phyloP scores from a whole-genome alignment of 1,140 invertebrate genomes.

The Drosophila yakuba region DNA sequence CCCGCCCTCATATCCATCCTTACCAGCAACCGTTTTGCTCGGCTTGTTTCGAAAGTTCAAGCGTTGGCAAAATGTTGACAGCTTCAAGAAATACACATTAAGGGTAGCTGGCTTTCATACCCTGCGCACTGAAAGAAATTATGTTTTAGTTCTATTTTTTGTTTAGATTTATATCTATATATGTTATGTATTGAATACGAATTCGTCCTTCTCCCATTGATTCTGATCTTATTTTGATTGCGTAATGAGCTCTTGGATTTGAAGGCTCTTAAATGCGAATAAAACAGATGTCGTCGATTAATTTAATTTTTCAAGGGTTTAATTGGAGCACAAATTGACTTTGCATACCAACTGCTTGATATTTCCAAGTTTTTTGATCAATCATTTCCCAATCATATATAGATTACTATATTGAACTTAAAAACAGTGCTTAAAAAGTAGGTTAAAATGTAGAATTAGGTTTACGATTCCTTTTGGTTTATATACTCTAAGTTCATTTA shows the following conservation, averaged over 20 bases:
- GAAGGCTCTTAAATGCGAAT: too few relatives aligned
- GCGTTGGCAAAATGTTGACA: constrained; percentile 67
- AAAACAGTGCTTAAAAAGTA: too few relatives aligned
- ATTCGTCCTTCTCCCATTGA: neutral
- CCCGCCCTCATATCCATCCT: neutral
- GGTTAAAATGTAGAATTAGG: too few relatives aligned
- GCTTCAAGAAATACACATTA: constrained; percentile 60
- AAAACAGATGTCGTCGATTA: neutral
- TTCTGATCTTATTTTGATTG: too few relatives aligned
- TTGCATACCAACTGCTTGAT: too few relatives aligned
- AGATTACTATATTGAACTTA: too few relatives aligned
- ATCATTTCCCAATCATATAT: too few relatives aligned
- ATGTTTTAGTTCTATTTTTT: too few relatives aligned
- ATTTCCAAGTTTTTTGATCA: too few relatives aligned
- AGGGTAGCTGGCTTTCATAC: constrained; percentile 33
- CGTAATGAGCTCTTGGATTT: too few relatives aligned
- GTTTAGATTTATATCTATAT: too few relatives aligned
- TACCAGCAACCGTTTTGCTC: constrained; percentile 17
- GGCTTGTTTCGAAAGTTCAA: constrained; percentile 52
- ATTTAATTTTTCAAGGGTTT: neutral
- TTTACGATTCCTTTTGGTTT: neutral
- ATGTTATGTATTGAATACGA: neutral
- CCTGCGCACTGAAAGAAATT: neutral
- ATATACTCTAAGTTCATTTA: neutral
- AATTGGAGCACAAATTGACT: neutral